Base-by-base conservation (phyloP, 2,797 vertebrate genomes). In the Gouania willdenowi region DNA sequence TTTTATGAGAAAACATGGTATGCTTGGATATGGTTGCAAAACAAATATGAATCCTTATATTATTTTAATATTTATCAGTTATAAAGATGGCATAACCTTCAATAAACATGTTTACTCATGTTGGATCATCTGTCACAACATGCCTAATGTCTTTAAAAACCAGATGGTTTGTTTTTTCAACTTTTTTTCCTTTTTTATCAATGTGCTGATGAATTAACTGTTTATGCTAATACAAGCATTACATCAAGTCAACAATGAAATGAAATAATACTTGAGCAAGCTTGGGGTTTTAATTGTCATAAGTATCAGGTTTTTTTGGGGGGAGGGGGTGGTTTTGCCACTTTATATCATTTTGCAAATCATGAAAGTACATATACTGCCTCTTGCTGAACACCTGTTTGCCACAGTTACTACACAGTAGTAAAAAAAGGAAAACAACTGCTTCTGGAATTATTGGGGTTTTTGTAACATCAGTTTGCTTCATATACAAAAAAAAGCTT, bases 31-130 rank as follows among this genome's bases (percentile, higher is more conserved):
- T 75, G 74, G 75, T 77, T 70, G 54, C 81, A 79, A 77, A 79
- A 82, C 66, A 73, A 87, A 90, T 90, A 82, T 61, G 71, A 87
- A 89, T 90, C 75, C 88, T 86, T 91, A 89, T 84, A 90, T 91
- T 94, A 94, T 93, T 96, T 94, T 94, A 81, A 81, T 83, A 87
- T 89, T 87, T 87, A 85, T 87, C 73, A 91, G 88, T 86, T 81
- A 71, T 78, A 71, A 83, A 81, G 83, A 60, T 70, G 74, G 73
- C 68, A 82, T 62, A 68, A 83, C 74, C 85, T 89, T 20, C 19
- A 69, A 69, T 70, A 74, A 73, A 55, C 36, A 76, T 71, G 73
- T 55, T 69, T 63, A 62, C 75, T 28, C 84, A 78, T 62, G 41
- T 71, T 56, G 66, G 66, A 57, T 43, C 34, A 58, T 66, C 39